These are phyloP conservation scores for Leucoma salicis DNA, from an alignment of 2,888 invertebrate species.

Conservation along the genomic window DNA sequence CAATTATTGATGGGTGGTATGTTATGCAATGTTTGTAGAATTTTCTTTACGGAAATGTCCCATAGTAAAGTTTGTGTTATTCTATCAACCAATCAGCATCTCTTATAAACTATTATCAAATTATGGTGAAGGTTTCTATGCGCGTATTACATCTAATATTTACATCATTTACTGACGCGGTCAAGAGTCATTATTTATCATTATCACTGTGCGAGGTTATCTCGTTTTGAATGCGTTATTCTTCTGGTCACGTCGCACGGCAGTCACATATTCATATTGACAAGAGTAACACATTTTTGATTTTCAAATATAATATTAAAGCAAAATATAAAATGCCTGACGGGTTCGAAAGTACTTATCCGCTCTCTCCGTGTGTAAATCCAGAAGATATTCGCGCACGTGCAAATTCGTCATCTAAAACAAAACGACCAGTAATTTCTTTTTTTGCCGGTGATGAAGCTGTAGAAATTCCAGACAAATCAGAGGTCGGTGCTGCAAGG, in stretches of 20 bases:
- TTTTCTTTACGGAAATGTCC: no score
- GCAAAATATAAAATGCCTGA: slow-evolving; percentile 76
- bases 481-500: slow-evolving; percentile 62
- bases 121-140: no score
- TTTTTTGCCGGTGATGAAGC: slow-evolving; percentile 68
- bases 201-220: slow-evolving; percentile 61
- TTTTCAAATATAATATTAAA: slow-evolving; percentile 4
- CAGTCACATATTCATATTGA: slow-evolving; percentile 41
- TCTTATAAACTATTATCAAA: no score
- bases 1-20: no score
- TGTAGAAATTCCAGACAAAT: slow-evolving; percentile 73
- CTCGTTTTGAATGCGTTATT: slow-evolving; percentile 42
- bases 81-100: no score
- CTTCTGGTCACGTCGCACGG: slow-evolving; percentile 18
- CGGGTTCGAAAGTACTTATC: slow-evolving; percentile 80
- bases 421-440: slow-evolving; percentile 62
- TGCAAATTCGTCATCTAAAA: slow-evolving; percentile 77
- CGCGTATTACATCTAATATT: slow-evolving; percentile 30
- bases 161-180: slow-evolving; percentile 56
- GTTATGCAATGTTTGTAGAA: no score
- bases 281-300: slow-evolving; percentile 26
- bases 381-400: slow-evolving; percentile 81
- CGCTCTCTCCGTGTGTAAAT: slow-evolving; percentile 71
- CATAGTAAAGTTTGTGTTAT: no score
- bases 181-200: slow-evolving; percentile 58